Evolutionary conservation across 2,797 vertebrate species (phyloP), one percentile per base, ranked within the genome.

Genomic region (Hypotaenidia philippensis): DNA sequence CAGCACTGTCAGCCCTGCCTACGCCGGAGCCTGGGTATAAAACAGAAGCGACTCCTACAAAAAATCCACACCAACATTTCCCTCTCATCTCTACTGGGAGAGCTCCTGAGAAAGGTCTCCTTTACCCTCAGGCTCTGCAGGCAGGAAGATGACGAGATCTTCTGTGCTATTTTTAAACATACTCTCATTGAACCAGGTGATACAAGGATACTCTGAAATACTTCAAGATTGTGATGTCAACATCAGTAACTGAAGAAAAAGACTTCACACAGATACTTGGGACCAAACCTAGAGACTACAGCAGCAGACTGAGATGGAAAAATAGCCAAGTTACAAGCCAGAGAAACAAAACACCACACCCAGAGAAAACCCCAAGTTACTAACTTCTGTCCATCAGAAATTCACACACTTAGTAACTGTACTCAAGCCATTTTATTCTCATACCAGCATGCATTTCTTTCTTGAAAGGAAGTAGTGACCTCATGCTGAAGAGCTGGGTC

Each of bases 81-180:
- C 41, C 38, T 55, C 52, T 68, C 66, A 79, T 87, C 47, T 53
- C 6, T 4, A 64, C 32, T 66, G 64, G 17, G 11, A 89, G 44
- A 32, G 72, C 56, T 75, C 57, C 40, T 69, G 49, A 50, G 36
- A 88, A 96, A 92, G 80, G 90, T 93, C 83, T 84, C 74, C 70
- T 87, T 71, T 78, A 76, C 17, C 83, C 70, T 17, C 81, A 89
- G 80, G 94, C 88, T 90, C 74, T 61, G 13, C 26, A 87, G 65
- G 80, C 69, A 94, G 65, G 22, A 71, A 47, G 64, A 80, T 59
- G 25, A 82, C 1, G 2, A 87, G 50, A 83, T 49, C 65, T 65
- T 63, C 64, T 38, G 20, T 9, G 18, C 50, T 92, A 75, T 77
- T 92, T 92, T 91, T 63, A 74, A 94, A 75, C 49, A 81, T 66